Base-by-base conservation (phyloP, 2,797 vertebrate genomes). In the Gephyroberyx darwinii region DNA sequence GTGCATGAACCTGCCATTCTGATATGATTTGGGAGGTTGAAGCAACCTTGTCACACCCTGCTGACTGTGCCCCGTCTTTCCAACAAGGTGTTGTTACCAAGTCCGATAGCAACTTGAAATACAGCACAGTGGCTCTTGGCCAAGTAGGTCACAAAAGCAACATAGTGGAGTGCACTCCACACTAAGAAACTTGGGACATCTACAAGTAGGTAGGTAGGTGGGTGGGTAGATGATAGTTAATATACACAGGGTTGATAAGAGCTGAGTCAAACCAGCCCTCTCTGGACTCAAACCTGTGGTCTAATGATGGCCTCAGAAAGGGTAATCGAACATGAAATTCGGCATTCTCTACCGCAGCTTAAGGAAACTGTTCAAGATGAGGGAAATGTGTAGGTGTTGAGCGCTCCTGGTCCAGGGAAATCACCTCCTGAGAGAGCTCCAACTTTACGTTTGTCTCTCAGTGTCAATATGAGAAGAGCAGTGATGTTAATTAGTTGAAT, bases 341-440 rank as follows among this genome's bases (percentile, higher is more conserved):
- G 45, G 66, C 62, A 41, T 77, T 67, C 50, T 59, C 58, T 70
- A 55, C 69, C 39, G 17, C 66, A 81, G 65, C 76, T 75, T 60
- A 17, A 75, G 78, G 80, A 83, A 79, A 79, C 37, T 63, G 81
- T 80, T 90, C 73, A 78, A 74, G 65, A 65, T 63, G 51, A 79
- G 73, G 74, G 69, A 83, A 85, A 82, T 74, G 70, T 39, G 83
- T 86, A 81, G 88, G 85, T 83, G 85, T 82, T 70, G 64, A 77
- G 48, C 76, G 64, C 55, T 86, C 81, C 73, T 86, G 62, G 30
- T 82, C 52, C 57, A 72, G 63, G 65, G 71, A 83, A 87, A 71
- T 76, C 69, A 41, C 62, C 78, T 60, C 82, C 67, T 82, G 69
- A 85, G 31, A 45, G 60, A 58, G 26, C 52, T 79, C 1, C 60